These are phyloP conservation scores for Palloptera scutellata DNA, from an alignment of 2,888 invertebrate genomes.

Conservation along the genomic window DNA sequence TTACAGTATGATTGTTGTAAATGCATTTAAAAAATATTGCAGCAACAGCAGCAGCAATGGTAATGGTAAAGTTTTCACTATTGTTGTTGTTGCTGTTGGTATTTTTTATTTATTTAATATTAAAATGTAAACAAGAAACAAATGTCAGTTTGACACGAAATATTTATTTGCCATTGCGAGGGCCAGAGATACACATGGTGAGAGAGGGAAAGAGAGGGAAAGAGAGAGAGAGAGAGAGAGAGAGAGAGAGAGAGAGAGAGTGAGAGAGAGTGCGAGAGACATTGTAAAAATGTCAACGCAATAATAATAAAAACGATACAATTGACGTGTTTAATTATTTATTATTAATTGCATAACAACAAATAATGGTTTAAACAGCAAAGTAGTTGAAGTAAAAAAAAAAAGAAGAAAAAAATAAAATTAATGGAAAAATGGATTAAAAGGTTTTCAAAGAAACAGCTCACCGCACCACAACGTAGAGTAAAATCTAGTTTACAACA, in stretches of 20 bases:
- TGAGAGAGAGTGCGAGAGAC: too few species aligned
- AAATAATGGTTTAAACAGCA: background rate
- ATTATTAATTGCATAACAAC: conserved; percentile 25
- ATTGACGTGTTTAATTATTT: conserved; percentile 30
- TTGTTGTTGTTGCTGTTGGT: conserved; percentile 23
- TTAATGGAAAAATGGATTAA: background rate
- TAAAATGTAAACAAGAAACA: conserved; percentile 61
- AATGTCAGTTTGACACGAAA: conserved; percentile 60
- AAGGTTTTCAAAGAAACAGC: background rate
- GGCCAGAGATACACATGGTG: too few species aligned
- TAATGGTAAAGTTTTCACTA: conserved; percentile 9
- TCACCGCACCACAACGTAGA: background rate
- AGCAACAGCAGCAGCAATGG: background rate
- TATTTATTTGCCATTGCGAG: conserved; percentile 49
- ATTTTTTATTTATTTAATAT: conserved; percentile 38
- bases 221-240: background rate
- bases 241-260: too few species aligned
- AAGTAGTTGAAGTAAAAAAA: background rate
- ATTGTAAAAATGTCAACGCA: too few species aligned
- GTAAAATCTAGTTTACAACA: conserved; percentile 22
- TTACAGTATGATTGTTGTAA: background rate
- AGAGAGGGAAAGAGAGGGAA: background rate
- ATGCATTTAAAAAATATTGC: conserved; percentile 9
- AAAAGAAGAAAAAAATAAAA: conserved; percentile 1
- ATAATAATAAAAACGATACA: conserved; percentile 3